Evolutionary conservation across 2,797 vertebrate species (phyloP).

Genomic region (Siniperca obscura): DNA sequence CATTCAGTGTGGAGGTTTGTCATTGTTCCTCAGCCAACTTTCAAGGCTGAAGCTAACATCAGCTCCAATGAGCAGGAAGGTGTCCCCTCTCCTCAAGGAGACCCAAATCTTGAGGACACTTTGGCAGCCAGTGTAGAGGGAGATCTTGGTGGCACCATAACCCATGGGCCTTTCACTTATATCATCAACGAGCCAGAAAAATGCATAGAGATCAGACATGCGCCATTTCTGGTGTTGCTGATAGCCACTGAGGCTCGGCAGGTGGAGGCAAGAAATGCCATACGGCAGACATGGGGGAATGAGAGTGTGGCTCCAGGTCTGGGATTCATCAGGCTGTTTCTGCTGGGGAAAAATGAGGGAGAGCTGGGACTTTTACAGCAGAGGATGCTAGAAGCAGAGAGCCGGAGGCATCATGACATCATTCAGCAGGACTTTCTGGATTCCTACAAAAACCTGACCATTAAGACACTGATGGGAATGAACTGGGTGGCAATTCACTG

Average conservation of each 20-base stretch:
- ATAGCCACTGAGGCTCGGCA: conserved; percentile 93
- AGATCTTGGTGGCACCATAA: conserved; percentile 69
- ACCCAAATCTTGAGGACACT: conserved; percentile 81
- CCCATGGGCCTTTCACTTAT: conserved; percentile 89
- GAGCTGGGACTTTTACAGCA: conserved; percentile 83
- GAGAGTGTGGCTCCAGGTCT: conserved; percentile 87
- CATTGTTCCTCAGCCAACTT: conserved; percentile 80
- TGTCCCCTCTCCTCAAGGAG: conserved; percentile 73
- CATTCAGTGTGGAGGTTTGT: conserved; percentile 85
- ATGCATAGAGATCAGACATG: conserved; percentile 80
- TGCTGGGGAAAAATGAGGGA: conserved; percentile 88
- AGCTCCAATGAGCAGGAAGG: conserved; percentile 82
- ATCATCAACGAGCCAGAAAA: conserved; percentile 92
- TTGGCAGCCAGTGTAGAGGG: conserved; percentile 83
- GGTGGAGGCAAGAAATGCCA: conserved; percentile 92
- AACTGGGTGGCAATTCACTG: conserved; percentile 96
- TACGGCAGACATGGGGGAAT: conserved; percentile 96
- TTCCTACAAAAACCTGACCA: conserved; percentile 95
- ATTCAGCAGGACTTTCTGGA: conserved; percentile 96
- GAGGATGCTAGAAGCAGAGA: conserved; percentile 89
- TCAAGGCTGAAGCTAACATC: conserved; percentile 77
- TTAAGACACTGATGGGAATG: conserved; percentile 98
- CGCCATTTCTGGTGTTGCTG: conserved; percentile 92
- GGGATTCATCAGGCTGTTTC: conserved; percentile 89
- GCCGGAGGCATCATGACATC: conserved; percentile 90